Evolutionary conservation across 2,113 vertebrate species (phyloP), one percentile per base, ranked within the genome.

Genomic region (Crypturellus undulatus): DNA sequence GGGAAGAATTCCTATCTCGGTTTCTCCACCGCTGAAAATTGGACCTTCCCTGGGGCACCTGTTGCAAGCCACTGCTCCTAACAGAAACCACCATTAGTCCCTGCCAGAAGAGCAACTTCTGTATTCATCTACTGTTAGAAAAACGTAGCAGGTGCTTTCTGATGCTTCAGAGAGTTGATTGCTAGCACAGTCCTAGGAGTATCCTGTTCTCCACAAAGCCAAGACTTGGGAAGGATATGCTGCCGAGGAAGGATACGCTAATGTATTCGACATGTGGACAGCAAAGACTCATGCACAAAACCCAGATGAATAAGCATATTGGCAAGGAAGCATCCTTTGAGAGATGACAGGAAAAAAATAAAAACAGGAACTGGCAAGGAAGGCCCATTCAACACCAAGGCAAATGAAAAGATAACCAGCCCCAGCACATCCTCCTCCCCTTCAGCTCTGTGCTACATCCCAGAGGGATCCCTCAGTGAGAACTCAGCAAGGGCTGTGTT

Each of bases 231-330:
- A 49, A 49, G 59, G 70, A 49, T 32, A 78, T n/a, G n/a, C 17
- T 45, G 22, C 40, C 34, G 40, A 36, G 59, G 71, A 86, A 92
- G 72, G 21, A 69, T 11, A 6, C 1, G 0, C 32, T 14, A 16
- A 58, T 3, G 5, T 40, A 45, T 63, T 82, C n/a, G 36, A 36
- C 54, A 73, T 2, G 2, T 20, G n/a, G 42, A 71, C 80, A 78
- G 52, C 0, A 0, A 20, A 40, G 59, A 0, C 2, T 43, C 28
- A 5, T 3, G 24, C 42, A 60, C 26, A 1, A 0, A 65, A 36
- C 26, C 34, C 3, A 1, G 65, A 45, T 8, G 64, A 65, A 58
- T 4, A 63, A 18, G 65, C 40, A 80, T 45, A 19, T 1, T 0
- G 69, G 43, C 21, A 62, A 40, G 52, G 21, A 76, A 60, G 28